phyloP scores from a whole-genome alignment of 1,140 invertebrate genomes.

The Leptoteleia sp. region DNA sequence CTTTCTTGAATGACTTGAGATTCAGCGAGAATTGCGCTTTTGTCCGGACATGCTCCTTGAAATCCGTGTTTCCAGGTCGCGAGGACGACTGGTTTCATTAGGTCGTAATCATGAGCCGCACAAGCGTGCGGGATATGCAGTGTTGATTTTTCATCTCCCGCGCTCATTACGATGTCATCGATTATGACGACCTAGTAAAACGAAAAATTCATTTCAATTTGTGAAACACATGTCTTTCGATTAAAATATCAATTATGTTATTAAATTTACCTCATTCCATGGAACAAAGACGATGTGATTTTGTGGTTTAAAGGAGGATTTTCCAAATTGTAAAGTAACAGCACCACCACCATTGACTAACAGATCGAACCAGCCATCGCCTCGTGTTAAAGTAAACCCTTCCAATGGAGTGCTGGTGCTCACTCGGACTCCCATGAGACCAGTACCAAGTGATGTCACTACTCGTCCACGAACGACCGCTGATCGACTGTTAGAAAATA shows the following conservation, averaged over 20 bases:
- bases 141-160: constrained; percentile 87
- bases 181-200: constrained; percentile 90
- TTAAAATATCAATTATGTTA: too few species aligned
- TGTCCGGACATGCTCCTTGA: constrained; percentile 96
- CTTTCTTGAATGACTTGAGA: constrained; percentile 98
- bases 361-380: constrained; percentile 97
- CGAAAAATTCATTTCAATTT: background rate
- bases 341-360: constrained; percentile 98
- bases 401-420: constrained; percentile 93
- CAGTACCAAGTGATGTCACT: constrained; percentile 93
- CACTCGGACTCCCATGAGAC: constrained; percentile 96
- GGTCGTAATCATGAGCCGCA: constrained; percentile 94
- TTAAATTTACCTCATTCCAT: constrained; percentile 93
- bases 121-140: constrained; percentile 87
- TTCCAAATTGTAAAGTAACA: constrained; percentile 95
- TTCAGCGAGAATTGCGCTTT: constrained; percentile 94
- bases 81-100: constrained; percentile 95
- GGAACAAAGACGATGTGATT: constrained; percentile 96
- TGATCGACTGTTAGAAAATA: constrained; percentile 87
- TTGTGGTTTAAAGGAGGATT: constrained; percentile 94
- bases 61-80: constrained; percentile 98
- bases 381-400: constrained; percentile 95
- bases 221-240: too few species aligned
- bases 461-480: constrained; percentile 97
- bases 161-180: constrained; percentile 92